A percentile compares a stretch with the other conserved stretches of the same genome.
Conservation (phyloP, 1,140 invertebrate species). For the Drosophila jambulina region DNA sequence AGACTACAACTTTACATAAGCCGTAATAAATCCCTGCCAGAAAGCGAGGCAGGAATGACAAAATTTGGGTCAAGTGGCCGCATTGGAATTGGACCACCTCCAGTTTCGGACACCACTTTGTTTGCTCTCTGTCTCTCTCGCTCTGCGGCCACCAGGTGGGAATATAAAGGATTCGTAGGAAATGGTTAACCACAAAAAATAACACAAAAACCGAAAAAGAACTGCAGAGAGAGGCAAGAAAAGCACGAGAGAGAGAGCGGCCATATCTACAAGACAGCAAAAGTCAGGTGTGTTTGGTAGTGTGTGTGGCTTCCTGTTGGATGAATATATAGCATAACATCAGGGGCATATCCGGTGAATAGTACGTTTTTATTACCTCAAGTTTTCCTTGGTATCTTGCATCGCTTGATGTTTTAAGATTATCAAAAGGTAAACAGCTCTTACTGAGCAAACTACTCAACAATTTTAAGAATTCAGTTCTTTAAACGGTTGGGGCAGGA, state of each 20-base stretch:
- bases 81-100: slow-evolving; percentile 45
- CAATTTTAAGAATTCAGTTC: background rate
- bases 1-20: slow-evolving; percentile 9
- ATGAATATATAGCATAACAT: slow-evolving; percentile 15
- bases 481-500: background rate
- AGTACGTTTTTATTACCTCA: slow-evolving; percentile 3
- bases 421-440: background rate
- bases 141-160: slow-evolving; percentile 10
- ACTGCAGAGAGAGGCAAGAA: background rate
- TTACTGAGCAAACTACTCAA: no score
- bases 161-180: slow-evolving; percentile 46
- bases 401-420: background rate
- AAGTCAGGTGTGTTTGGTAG: slow-evolving; percentile 14
- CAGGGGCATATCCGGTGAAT: background rate
- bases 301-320: background rate
- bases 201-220: background rate
- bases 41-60: slow-evolving; percentile 18
- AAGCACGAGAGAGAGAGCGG: slow-evolving; percentile 6
- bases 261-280: slow-evolving; percentile 21
- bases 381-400: slow-evolving; percentile 1
- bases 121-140: slow-evolving; percentile 32
- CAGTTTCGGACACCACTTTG: slow-evolving; percentile 33
- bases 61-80: slow-evolving; percentile 73
- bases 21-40: slow-evolving; percentile 38
- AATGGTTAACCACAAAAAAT: slow-evolving; percentile 35